These are phyloP conservation scores for Caenorhabditis imperialis DNA, from an alignment of 2,888 invertebrate species.

Conservation along the genomic window DNA sequence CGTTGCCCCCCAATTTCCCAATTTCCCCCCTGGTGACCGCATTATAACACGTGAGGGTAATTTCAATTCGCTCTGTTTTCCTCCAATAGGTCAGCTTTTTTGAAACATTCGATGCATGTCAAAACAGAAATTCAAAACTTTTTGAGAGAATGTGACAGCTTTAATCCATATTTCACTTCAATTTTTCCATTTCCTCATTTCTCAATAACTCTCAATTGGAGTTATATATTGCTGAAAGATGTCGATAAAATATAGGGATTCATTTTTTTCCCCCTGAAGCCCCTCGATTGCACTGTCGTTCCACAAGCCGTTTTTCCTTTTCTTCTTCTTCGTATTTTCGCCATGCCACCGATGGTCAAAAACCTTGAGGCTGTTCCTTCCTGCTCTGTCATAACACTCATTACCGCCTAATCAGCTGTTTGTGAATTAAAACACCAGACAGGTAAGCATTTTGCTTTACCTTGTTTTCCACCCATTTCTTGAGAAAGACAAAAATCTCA, in stretches of 20 bases:
- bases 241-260: not conserved
- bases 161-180: constrained; percentile 22
- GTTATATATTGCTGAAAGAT: no score
- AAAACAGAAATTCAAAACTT: constrained; percentile 1
- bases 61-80: no score
- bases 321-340: not conserved
- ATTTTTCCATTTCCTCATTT: not conserved
- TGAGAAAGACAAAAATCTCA: constrained; percentile 10
- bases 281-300: no score
- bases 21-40: no score
- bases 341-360: not conserved
- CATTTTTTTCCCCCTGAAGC: constrained; percentile 1
- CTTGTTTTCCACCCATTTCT: constrained; percentile 4
- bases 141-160: constrained; percentile 23
- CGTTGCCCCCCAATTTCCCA: no score
- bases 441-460: not conserved
- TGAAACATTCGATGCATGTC: constrained; percentile 15
- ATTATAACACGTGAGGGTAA: no score
- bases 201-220: constrained; percentile 1
- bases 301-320: not conserved
- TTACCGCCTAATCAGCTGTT: no score
- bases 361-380: constrained; percentile 1
- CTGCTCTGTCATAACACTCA: no score
- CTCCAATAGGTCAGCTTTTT: no score
- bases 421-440: no score